phyloP scores from a whole-genome alignment of 2,797 vertebrate species.

The Austrolebias charrua region DNA sequence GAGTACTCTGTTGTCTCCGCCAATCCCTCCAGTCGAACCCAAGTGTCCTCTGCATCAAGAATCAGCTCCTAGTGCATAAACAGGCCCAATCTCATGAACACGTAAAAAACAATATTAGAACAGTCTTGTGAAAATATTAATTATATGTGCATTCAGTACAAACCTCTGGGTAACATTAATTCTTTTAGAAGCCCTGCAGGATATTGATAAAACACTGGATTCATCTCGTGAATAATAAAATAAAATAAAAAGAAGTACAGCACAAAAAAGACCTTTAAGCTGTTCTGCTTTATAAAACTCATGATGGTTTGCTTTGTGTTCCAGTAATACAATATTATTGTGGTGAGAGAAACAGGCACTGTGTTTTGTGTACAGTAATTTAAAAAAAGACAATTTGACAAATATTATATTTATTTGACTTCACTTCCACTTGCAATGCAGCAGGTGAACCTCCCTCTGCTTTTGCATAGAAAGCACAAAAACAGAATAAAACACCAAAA shows the following conservation, averaged over 20 bases:
- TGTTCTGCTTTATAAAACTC: conserved; percentile 31
- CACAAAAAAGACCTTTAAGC: conserved; percentile 28
- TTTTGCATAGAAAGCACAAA: conserved; percentile 14
- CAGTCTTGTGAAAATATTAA: conserved; percentile 10
- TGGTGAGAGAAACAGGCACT: background rate
- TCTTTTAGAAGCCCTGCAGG: conserved; percentile 10
- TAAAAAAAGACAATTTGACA: background rate
- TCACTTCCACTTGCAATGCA: background rate
- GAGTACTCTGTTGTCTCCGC: conserved; percentile 92
- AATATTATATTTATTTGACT: conserved; percentile 6
- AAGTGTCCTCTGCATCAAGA: conserved; percentile 94
- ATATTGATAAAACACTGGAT: conserved; percentile 38
- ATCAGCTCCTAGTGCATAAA: conserved; percentile 87
- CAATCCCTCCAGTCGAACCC: conserved; percentile 95
- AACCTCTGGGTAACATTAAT: conserved; percentile 31
- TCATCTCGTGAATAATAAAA: conserved; percentile 4
- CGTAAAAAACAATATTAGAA: background rate
- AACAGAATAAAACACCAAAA: background rate
- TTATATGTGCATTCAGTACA: conserved; percentile 26
- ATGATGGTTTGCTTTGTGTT: conserved; percentile 11
- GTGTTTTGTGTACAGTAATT: conserved; percentile 1
- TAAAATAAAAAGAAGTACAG: conserved; percentile 5
- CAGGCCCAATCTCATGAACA: conserved; percentile 11
- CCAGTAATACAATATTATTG: background rate
- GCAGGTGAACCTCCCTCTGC: background rate